A percentile compares a stretch with the other conserved stretches of the same genome.
phyloP scores from a whole-genome alignment of 2,888 invertebrate species.

The Limnephilus auricula region DNA sequence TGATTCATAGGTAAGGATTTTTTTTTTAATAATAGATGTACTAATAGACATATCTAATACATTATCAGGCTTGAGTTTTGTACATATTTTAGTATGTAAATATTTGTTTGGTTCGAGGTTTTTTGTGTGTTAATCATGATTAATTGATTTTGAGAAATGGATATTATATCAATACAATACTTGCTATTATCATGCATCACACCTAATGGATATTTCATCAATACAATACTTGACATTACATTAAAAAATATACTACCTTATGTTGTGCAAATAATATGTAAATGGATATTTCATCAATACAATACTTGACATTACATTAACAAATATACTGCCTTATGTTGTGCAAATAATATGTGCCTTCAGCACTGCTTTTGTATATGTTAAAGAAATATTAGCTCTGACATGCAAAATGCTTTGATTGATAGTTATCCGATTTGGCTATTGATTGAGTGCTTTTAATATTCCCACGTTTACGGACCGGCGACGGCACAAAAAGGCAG shows the following conservation, averaged over 20 bases:
- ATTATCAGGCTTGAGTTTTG: neutral
- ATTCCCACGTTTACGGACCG: too few relatives aligned
- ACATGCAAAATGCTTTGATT: neutral
- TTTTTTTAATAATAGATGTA: neutral
- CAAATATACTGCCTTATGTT: too few relatives aligned
- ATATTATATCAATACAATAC: neutral
- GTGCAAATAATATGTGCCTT: neutral
- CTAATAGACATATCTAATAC: neutral
- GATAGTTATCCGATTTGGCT: neutral
- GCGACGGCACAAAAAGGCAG: too few relatives aligned
- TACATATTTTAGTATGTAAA: too few relatives aligned
- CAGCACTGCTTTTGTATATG: neutral
- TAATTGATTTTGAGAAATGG: neutral
- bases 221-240: too few relatives aligned
- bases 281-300: too few relatives aligned
- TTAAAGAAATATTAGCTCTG: neutral
- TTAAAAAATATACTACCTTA: too few relatives aligned
- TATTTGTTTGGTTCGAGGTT: neutral
- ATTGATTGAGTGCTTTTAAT: too few relatives aligned
- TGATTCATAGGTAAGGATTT: neutral
- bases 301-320: too few relatives aligned
- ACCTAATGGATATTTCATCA: too few relatives aligned
- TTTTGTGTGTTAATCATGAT: neutral
- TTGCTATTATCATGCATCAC: too few relatives aligned
- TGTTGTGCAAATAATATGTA: neutral